A percentile compares a stretch with the other conserved stretches of the same genome.
phyloP scores from a whole-genome alignment of 2,888 invertebrate species.

The Timema podura region DNA sequence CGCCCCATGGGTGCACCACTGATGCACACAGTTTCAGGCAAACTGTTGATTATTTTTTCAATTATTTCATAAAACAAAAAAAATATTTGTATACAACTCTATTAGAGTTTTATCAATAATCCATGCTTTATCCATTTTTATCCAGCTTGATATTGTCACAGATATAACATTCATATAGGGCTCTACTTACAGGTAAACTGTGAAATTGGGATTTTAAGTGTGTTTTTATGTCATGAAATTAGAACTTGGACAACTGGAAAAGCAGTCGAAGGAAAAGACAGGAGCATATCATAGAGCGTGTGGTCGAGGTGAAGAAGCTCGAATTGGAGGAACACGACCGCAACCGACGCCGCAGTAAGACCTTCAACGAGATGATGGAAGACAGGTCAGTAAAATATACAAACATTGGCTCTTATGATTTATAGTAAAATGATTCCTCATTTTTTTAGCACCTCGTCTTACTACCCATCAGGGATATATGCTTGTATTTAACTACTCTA shows the following conservation, averaged over 20 bases:
- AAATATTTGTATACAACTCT: too few relatives aligned
- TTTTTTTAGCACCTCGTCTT: neutral
- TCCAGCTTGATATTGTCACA: too few relatives aligned
- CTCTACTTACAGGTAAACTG: neutral
- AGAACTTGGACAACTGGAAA: slow-evolving; percentile 94
- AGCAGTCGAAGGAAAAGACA: slow-evolving; percentile 87
- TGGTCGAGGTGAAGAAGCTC: slow-evolving; percentile 82
- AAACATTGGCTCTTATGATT: slow-evolving; percentile 9
- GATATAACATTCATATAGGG: too few relatives aligned
- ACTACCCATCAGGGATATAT: neutral
- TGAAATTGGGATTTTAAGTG: slow-evolving; percentile 1
- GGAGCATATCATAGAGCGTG: slow-evolving; percentile 84
- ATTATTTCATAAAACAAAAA: too few relatives aligned
- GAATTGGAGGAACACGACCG: slow-evolving; percentile 73
- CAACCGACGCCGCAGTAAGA: slow-evolving; percentile 76
- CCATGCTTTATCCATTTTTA: too few relatives aligned
- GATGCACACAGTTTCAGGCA: too few relatives aligned
- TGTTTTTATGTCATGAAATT: slow-evolving; percentile 32
- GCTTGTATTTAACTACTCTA: too few relatives aligned
- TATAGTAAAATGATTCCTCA: neutral
- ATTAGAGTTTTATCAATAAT: too few relatives aligned
- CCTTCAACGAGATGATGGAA: slow-evolving; percentile 92
- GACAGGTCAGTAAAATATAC: slow-evolving; percentile 58
- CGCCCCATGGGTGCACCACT: too few relatives aligned
- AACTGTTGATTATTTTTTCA: too few relatives aligned